phyloP scores from a whole-genome alignment of 2,113 vertebrate species.

The Myiagra hebetior region DNA sequence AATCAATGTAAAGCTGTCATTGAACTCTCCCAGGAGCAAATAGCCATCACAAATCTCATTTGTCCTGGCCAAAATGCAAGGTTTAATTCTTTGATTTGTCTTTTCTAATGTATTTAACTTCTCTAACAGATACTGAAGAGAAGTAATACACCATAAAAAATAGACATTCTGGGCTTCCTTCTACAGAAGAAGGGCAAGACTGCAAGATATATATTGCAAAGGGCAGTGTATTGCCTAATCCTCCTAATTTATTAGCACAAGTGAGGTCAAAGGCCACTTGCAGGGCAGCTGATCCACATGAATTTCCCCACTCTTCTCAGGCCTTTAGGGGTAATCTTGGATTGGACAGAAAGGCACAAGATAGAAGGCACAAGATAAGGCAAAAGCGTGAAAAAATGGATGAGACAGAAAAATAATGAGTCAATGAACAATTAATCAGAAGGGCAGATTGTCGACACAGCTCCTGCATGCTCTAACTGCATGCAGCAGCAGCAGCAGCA shows the following conservation, averaged over 20 bases:
- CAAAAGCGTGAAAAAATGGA: not conserved
- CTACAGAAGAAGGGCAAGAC: not conserved
- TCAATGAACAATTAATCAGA: not conserved
- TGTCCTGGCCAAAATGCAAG: not conserved
- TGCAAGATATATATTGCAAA: not conserved
- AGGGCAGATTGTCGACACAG: not conserved
- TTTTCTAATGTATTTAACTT: not conserved
- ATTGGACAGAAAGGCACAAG: not conserved
- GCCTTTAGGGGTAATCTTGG: not conserved
- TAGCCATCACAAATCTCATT: not conserved
- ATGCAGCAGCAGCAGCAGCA: constrained; percentile 4
- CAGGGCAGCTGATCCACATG: not conserved
- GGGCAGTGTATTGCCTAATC: not conserved
- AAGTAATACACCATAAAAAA: not conserved
- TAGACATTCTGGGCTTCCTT: not conserved
- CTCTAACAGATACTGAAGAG: not conserved
- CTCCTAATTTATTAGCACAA: not conserved
- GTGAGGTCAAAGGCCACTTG: not conserved
- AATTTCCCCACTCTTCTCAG: not conserved
- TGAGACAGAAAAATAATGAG: not conserved
- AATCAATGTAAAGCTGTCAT: not conserved
- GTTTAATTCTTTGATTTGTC: not conserved
- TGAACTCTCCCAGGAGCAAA: not conserved
- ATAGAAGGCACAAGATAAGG: not conserved
- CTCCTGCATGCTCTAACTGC: not conserved